phyloP scores from a whole-genome alignment of 2,888 invertebrate genomes.

The Papilio elwesi region DNA sequence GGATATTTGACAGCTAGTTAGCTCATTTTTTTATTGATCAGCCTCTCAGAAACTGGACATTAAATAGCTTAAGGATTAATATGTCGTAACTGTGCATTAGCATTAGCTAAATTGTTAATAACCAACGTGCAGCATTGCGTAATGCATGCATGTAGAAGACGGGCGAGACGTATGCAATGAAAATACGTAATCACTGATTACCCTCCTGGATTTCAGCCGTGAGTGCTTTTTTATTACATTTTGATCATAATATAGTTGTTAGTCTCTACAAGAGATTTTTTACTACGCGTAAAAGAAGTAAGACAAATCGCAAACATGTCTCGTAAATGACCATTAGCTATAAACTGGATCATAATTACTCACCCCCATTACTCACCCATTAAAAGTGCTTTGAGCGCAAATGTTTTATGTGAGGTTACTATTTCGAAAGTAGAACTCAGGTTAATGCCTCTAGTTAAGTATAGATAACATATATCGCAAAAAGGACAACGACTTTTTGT shows the following conservation, averaged over 20 bases:
- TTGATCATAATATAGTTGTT: background rate
- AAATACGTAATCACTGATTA: too few species aligned
- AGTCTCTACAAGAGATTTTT: background rate
- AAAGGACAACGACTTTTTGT: background rate
- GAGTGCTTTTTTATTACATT: background rate
- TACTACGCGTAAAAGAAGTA: background rate
- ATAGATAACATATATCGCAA: background rate
- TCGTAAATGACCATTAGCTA: slow-evolving; percentile 2
- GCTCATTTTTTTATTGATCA: too few species aligned
- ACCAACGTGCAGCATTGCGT: too few species aligned
- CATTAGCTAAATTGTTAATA: too few species aligned
- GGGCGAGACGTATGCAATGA: too few species aligned
- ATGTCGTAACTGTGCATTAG: too few species aligned
- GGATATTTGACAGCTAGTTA: too few species aligned
- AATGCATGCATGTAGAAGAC: too few species aligned
- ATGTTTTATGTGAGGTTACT: slow-evolving; percentile 6
- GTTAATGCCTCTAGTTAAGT: background rate
- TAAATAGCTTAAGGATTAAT: too few species aligned
- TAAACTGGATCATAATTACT: slow-evolving; percentile 15
- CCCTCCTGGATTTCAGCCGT: background rate
- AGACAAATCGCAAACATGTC: slow-evolving; percentile 2
- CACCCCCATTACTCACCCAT: slow-evolving; percentile 14
- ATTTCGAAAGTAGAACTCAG: background rate
- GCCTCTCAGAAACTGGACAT: too few species aligned
- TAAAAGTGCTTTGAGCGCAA: slow-evolving; percentile 16